phyloP scores from a whole-genome alignment of 1,140 invertebrate genomes.

The Microplitis mediator region DNA sequence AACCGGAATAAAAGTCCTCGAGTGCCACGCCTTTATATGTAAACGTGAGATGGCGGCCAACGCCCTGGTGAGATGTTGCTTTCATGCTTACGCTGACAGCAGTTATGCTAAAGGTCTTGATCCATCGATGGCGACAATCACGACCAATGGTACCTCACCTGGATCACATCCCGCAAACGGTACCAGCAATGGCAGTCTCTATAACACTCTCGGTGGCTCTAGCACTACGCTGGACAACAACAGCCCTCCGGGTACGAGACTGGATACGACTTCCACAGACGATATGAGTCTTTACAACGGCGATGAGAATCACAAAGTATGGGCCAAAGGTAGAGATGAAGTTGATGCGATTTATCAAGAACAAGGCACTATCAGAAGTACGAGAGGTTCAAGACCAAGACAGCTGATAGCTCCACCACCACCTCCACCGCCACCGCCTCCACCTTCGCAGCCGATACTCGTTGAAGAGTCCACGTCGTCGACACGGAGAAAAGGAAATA shows the following conservation, averaged over 20 bases:
- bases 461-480: constrained; percentile 48
- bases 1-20: constrained; percentile 97
- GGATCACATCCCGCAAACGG: constrained; percentile 42
- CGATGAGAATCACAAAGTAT: constrained; percentile 93
- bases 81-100: constrained; percentile 93
- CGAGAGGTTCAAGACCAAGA: constrained; percentile 77
- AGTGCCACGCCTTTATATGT: constrained; percentile 99
- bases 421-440: constrained; percentile 70
- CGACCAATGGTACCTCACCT: constrained; percentile 48
- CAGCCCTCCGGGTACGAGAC: constrained; percentile 57
- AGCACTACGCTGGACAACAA: constrained; percentile 55
- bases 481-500: constrained; percentile 56
- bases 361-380: constrained; percentile 73
- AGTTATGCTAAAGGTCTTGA: constrained; percentile 87
- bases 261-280: constrained; percentile 70
- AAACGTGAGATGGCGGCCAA: constrained; percentile 94
- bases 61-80: constrained; percentile 91
- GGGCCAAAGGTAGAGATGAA: constrained; percentile 80
- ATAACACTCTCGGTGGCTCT: constrained; percentile 57
- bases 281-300: constrained; percentile 83
- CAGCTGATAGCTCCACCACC: constrained; percentile 83
- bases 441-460: constrained; percentile 58
- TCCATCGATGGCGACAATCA: constrained; percentile 51
- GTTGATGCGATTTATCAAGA: constrained; percentile 75
- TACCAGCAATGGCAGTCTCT: constrained; percentile 50